Evolutionary conservation across 2,113 vertebrate genomes (phyloP), one percentile per base, ranked within the genome.

Genomic region (Erpornis zantholeuca): DNA sequence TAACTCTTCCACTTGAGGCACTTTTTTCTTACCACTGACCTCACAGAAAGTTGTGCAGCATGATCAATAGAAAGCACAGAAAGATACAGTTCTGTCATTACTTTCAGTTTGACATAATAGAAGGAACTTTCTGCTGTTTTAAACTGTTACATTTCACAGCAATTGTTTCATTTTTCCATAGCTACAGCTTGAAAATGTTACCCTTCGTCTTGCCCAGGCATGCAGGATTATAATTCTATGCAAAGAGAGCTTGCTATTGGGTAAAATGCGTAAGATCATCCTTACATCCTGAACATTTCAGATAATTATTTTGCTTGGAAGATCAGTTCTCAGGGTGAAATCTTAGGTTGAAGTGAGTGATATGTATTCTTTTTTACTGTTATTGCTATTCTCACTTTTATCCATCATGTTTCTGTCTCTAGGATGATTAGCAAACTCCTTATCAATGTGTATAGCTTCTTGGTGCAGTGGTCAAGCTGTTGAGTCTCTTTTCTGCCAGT

Each of bases 81-180:
- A 86, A 88, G 38, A 22, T 73, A 92, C 72, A 82, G 56, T 86
- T 31, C 76, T 64, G 60, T 77, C 56, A 60, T 82, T 90, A 49
- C 72, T 84, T 90, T 71, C 79, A 75, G 56, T 94, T 89, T 92
- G 73, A 84, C 69, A 57, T 68, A 70, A 86, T 49, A 71, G 92
- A 81, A 81, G 54, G 45, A 83, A 49, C 44, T 17, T 86, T 94
- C 71, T 97, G 50, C 60, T 86, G 21, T 70, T 93, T 90, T 81
- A 80, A 84, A 75, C 60, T 60, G 47, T 69, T 90, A 25, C 21
- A 77, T 71, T 92, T 94, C 57, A 86, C 68, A 92, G 40, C 42
- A 86, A 13, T 56, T 91, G 68, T 53, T 94, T 71, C 94, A 54
- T 80, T 92, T 95, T 66, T 94, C 52, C 56, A 31, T 68, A 88